Evolutionary conservation across 1,140 invertebrate genomes (phyloP).

Genomic region (Drosophila sp.): DNA sequence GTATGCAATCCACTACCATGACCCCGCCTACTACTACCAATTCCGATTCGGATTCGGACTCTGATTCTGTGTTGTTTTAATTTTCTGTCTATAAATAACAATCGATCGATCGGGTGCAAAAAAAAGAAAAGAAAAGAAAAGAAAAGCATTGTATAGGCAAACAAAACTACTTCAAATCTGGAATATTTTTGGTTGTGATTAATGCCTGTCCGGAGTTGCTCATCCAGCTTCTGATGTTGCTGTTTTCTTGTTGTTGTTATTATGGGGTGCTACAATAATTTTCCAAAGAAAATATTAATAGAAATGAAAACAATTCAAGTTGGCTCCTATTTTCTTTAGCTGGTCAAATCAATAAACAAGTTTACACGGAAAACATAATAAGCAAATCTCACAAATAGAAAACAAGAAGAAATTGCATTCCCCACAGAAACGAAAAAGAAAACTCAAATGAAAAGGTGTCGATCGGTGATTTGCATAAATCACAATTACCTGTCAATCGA

Average conservation of each 20-base stretch:
- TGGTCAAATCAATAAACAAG: slow-evolving; percentile 69
- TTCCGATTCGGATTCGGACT: not conserved
- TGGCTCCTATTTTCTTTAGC: slow-evolving; percentile 53
- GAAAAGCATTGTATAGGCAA: slow-evolving; percentile 38
- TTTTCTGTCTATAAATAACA: slow-evolving; percentile 60
- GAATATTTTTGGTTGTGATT: slow-evolving; percentile 52
- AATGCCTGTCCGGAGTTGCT: slow-evolving; percentile 66
- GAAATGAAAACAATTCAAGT: slow-evolving; percentile 70
- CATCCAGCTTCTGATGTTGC: slow-evolving; percentile 17
- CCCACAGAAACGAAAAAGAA: slow-evolving; percentile 31
- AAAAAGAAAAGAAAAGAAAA: slow-evolving; percentile 32
- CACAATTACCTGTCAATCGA: slow-evolving; percentile 79
- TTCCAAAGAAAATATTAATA: slow-evolving; percentile 78
- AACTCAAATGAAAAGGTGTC: slow-evolving; percentile 50
- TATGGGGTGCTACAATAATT: slow-evolving; percentile 73
- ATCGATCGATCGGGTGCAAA: slow-evolving; percentile 36
- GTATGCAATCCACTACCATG: slow-evolving; percentile 29
- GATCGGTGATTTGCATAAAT: slow-evolving; percentile 74
- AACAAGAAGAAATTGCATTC: slow-evolving; percentile 37
- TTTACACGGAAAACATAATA: slow-evolving; percentile 49
- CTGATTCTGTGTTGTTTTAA: slow-evolving; percentile 45
- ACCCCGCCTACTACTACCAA: slow-evolving; percentile 6
- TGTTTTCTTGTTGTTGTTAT: slow-evolving; percentile 9
- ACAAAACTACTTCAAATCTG: slow-evolving; percentile 61
- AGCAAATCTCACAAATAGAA: slow-evolving; percentile 34